Conservation (phyloP, 2,113 vertebrate species). For the Hemiscyllium ocellatum region DNA sequence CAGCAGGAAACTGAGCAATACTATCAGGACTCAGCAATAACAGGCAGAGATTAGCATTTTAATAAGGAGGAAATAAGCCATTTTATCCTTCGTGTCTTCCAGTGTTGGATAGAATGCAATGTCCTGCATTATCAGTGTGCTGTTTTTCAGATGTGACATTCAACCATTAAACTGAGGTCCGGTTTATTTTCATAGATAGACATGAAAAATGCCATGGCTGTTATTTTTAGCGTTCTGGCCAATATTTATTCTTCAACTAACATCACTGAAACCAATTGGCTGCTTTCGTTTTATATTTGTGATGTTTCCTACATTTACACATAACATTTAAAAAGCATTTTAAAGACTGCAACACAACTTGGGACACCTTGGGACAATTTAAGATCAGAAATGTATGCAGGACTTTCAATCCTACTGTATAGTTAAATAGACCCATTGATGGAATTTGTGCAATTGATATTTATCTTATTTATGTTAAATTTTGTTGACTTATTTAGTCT, state of each 20-base stretch:
- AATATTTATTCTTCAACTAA: neutral
- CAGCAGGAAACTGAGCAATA: neutral
- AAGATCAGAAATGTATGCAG: neutral
- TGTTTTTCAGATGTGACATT: neutral
- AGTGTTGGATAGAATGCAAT: neutral
- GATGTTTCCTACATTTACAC: neutral
- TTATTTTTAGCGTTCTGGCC: neutral
- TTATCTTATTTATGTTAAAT: neutral
- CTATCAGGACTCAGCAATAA: neutral
- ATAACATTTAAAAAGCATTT: neutral
- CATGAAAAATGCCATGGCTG: neutral
- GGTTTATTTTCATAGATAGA: neutral
- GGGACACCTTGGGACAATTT: neutral
- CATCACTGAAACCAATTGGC: neutral
- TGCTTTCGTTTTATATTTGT: neutral
- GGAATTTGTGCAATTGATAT: neutral
- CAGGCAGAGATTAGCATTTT: too few relatives aligned
- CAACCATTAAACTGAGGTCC: neutral
- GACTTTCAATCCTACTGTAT: neutral
- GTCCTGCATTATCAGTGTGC: neutral
- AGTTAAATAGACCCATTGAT: neutral
- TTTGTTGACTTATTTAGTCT: neutral
- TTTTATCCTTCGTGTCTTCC: neutral
- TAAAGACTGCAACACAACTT: neutral
- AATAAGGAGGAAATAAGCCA: neutral